phyloP scores from a whole-genome alignment of 2,113 vertebrate species.

The Riparia riparia region DNA sequence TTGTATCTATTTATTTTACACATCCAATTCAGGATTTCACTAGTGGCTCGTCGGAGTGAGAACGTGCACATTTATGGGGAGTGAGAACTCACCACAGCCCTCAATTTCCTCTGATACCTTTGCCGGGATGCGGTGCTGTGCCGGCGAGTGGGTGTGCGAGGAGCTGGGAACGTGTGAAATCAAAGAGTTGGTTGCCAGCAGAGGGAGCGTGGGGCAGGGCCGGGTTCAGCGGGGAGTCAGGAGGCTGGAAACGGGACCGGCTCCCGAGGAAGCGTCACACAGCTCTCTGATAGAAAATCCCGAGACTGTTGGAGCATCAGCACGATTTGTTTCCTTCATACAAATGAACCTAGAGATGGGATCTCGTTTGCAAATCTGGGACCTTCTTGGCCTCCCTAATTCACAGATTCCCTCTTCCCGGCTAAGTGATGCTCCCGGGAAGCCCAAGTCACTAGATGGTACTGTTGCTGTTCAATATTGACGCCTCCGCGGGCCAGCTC shows the following conservation, averaged over 20 bases:
- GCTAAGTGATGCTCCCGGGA: not conserved
- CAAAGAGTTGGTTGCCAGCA: not conserved
- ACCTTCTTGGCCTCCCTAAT: not conserved
- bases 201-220: slow-evolving; percentile 52
- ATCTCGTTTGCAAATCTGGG: not conserved
- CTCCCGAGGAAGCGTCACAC: not conserved
- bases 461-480: slow-evolving; percentile 45
- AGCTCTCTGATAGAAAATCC: not conserved
- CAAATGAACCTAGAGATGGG: not conserved
- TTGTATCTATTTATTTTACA: not conserved
- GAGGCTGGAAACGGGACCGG: not conserved
- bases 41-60: not conserved
- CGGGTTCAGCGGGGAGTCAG: not conserved
- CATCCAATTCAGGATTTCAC: not conserved
- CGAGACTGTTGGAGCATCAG: not conserved
- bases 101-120: rapidly evolving
- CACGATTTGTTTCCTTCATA: not conserved
- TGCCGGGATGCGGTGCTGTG: not conserved
- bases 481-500: not conserved
- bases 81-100: not conserved
- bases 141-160: not conserved
- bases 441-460: slow-evolving; percentile 44
- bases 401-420: not conserved
- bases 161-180: not conserved
- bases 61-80: not conserved